These are phyloP conservation scores for Silurus lanzhouensis DNA, from an alignment of 2,797 vertebrate genomes.

Conservation along the genomic window DNA sequence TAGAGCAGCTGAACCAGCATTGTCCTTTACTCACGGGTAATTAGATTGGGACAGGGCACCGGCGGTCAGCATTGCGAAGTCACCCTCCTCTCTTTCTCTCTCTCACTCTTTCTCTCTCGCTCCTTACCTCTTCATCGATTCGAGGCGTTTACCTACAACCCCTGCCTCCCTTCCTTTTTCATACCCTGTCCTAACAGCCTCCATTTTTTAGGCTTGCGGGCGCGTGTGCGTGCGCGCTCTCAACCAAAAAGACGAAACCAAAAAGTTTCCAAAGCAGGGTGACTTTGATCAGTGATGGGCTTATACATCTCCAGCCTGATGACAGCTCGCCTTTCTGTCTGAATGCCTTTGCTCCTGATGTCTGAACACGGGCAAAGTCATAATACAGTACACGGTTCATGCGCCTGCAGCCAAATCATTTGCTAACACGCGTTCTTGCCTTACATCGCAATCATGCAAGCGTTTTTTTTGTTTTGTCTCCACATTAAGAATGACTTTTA, in stretches of 20 bases:
- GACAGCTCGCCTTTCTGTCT: constrained; percentile 21
- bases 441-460: constrained; percentile 13
- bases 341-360: constrained; percentile 23
- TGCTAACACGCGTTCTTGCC: neutral
- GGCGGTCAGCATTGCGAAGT: constrained; percentile 69
- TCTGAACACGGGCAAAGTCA: constrained; percentile 12
- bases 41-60: constrained; percentile 76
- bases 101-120: constrained; percentile 25
- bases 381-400: constrained; percentile 8
- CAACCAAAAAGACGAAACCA: neutral
- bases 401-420: constrained; percentile 17
- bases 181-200: neutral
- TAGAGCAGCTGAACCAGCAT: constrained; percentile 81
- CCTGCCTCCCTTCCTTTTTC: neutral
- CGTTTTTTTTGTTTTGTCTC: neutral
- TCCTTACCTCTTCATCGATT: constrained; percentile 29
- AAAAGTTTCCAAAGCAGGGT: constrained; percentile 40
- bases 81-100: constrained; percentile 47
- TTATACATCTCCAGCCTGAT: constrained; percentile 51
- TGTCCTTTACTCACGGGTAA: constrained; percentile 81
- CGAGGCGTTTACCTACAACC: neutral
- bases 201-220: neutral
- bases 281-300: constrained; percentile 41
- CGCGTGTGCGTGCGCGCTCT: neutral
- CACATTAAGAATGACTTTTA: neutral